Base-by-base conservation (phyloP, 2,888 invertebrate genomes). In the Kuschelorhynchus macadamiae region DNA sequence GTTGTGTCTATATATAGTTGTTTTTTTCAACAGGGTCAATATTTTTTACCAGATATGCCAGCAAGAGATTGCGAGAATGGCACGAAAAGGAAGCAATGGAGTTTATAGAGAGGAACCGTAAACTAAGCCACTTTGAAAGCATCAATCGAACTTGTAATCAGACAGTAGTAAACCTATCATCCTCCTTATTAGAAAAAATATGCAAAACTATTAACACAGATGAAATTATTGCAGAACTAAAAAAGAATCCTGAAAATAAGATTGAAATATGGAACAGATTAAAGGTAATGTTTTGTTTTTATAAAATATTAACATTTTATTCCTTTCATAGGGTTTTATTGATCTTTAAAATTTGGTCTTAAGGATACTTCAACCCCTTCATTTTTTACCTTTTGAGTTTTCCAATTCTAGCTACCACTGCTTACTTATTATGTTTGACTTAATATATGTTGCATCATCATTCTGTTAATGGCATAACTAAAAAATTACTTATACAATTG, bases 61-160 rank as follows among this genome's bases (percentile, higher is more conserved):
- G 92, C 77, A 88, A 87, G 53, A 93, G 91, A 80, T 82, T 97
- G 0, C 82, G 90, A 74, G 93, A 95, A 84, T 94, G 94, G 88
- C 94, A 95, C 81, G 93, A 95, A 77, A 88, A 87, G 67, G 93
- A 96, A 81, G 90, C 95, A 1, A 88, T 88, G 72, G 92, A 92
- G 71, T 92, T 94, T 79, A 85, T 96, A 72, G 93, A 94, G 74
- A 89, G 91, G 81, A 90, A 92, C 9, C 88, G 93, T 65, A 91
- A 93, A 67, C 91, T 92, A 79, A 94, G 94, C 76, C 95, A 97
- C 81, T 97, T 94, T 85, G 96, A 96, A 82, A 93, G 92, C 70
- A 96, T 95, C 32, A 94, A 95, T 78, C 87, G 91, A 71, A 96
- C 95, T 8, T 96, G 96, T 78, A 93, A 94, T 82, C 92, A 93